Conservation (phyloP, 2,113 vertebrate genomes). For the Anser cygnoides region DNA sequence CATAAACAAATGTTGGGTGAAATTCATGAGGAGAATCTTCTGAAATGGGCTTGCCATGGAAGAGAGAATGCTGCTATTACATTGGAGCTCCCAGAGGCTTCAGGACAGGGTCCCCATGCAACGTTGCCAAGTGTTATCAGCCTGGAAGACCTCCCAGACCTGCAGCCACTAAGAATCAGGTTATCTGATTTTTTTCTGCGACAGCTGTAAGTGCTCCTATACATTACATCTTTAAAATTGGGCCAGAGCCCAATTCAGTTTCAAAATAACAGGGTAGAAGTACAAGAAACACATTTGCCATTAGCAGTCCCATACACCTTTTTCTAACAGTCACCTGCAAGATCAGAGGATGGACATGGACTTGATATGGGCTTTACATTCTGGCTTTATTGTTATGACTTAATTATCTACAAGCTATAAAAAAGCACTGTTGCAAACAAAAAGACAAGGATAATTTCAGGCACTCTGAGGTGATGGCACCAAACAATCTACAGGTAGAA, state of each 20-base stretch:
- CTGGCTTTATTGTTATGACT: background rate
- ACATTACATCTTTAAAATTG: background rate
- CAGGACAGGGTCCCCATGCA: background rate
- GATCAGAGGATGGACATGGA: background rate
- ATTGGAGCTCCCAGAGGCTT: background rate
- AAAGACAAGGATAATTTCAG: background rate
- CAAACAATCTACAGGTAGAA: background rate
- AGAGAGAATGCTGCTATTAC: background rate
- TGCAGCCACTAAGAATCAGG: background rate
- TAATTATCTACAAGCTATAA: background rate
- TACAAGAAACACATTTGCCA: background rate
- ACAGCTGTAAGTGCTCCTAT: background rate
- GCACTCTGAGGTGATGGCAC: background rate
- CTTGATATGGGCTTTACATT: background rate
- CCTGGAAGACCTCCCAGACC: background rate
- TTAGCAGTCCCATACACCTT: background rate
- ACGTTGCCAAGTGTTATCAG: background rate
- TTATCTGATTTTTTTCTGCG: background rate
- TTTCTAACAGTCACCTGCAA: background rate
- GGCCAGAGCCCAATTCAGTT: background rate
- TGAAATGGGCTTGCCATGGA: background rate
- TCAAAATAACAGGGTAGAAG: background rate
- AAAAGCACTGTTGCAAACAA: background rate
- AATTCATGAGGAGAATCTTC: background rate
- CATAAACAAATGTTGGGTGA: background rate